Conservation (phyloP, 2,888 invertebrate species). For the Pantelozetes paolii region DNA sequence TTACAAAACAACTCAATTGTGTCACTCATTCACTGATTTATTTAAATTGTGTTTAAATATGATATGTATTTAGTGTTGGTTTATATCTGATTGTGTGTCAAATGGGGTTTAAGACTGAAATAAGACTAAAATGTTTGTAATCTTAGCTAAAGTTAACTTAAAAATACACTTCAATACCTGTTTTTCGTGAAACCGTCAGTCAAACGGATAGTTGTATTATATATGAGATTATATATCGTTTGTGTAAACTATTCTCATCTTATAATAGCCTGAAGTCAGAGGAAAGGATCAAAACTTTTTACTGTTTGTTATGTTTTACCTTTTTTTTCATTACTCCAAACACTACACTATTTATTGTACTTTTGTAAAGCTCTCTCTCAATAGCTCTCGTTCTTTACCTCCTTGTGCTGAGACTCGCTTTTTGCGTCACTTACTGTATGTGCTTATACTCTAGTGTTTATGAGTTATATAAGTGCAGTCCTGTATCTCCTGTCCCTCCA, state of each 20-base stretch:
- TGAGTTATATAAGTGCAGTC: background rate
- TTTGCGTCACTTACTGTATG: background rate
- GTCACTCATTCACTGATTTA: background rate
- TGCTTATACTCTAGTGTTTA: background rate
- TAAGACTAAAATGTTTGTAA: constrained; percentile 3
- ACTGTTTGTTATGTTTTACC: background rate
- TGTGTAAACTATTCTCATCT: constrained; percentile 8
- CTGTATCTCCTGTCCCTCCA: background rate
- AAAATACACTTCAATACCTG: too few relatives aligned
- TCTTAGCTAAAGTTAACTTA: constrained; percentile 12
- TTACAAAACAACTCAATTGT: background rate
- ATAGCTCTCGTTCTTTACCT: background rate
- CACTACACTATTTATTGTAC: background rate
- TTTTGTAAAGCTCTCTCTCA: constrained; percentile 1
- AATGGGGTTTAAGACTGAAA: constrained; percentile 2
- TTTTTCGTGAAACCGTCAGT: constrained; percentile 12
- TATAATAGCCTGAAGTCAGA: constrained; percentile 21
- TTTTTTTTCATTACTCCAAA: background rate
- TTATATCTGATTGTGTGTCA: background rate
- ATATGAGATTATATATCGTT: background rate
- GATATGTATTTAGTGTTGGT: background rate
- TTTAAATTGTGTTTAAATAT: background rate
- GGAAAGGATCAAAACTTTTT: constrained; percentile 6
- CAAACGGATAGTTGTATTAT: background rate
- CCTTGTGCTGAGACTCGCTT: background rate